A percentile compares a stretch with the other conserved stretches of the same genome.
Evolutionary conservation across 1,140 invertebrate genomes (phyloP).

Genomic region (Psix sp.): DNA sequence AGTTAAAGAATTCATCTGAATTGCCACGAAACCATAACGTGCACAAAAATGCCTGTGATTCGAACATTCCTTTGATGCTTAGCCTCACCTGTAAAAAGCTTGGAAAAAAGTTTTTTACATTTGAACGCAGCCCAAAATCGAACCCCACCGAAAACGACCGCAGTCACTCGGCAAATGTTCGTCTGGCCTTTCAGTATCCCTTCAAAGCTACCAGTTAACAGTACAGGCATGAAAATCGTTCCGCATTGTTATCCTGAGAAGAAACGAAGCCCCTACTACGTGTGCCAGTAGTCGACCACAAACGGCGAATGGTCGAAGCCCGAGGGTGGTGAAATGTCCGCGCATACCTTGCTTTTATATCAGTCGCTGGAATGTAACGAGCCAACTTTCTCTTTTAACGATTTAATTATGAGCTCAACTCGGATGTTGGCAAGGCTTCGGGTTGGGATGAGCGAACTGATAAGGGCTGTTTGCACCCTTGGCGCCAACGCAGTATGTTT

Average conservation of each 20-base stretch:
- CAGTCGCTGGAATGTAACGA: slow-evolving; percentile 64
- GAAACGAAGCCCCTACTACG: slow-evolving; percentile 38
- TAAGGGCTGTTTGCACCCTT: slow-evolving; percentile 72
- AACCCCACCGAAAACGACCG: not conserved
- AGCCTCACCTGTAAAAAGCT: no score
- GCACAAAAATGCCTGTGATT: no score
- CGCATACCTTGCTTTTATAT: slow-evolving; percentile 37
- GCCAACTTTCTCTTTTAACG: slow-evolving; percentile 66
- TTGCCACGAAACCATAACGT: no score
- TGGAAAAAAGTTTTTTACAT: no score
- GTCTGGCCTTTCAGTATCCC: slow-evolving; percentile 18
- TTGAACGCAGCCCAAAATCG: slow-evolving; percentile 11
- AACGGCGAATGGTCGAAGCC: slow-evolving; percentile 35
- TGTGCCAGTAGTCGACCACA: slow-evolving; percentile 23
- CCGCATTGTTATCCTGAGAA: slow-evolving; percentile 53
- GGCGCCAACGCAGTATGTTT: slow-evolving; percentile 69
- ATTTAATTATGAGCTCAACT: slow-evolving; percentile 73
- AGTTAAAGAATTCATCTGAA: no score
- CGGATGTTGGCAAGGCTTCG: slow-evolving; percentile 13
- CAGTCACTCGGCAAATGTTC: slow-evolving; percentile 18
- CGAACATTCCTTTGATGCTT: no score
- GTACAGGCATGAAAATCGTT: slow-evolving; percentile 50
- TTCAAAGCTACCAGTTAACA: slow-evolving; percentile 30
- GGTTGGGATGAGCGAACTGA: slow-evolving; percentile 42
- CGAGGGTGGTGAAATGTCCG: slow-evolving; percentile 25